A percentile compares a stretch with the other conserved stretches of the same genome.
Evolutionary conservation across 2,888 invertebrate genomes (phyloP).

Genomic region (Gibbula magus): DNA sequence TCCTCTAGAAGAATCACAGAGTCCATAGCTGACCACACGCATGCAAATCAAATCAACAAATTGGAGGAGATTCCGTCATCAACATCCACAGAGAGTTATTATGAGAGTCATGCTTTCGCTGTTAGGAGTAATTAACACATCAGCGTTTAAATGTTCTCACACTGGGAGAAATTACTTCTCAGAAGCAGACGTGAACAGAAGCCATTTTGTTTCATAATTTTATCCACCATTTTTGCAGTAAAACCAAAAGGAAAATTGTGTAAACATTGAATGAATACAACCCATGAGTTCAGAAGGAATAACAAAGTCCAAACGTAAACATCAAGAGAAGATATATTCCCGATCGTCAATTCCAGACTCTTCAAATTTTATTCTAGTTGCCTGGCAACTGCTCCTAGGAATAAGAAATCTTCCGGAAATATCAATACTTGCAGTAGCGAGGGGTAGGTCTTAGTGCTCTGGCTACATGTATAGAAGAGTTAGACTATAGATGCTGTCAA

Average conservation of each 20-base stretch:
- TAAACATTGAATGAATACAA: too few species aligned
- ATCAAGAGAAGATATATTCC: background rate
- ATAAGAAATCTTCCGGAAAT: background rate
- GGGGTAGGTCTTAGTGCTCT: background rate
- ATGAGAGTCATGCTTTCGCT: background rate
- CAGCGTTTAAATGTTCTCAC: background rate
- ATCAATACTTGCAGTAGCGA: background rate
- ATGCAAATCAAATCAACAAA: background rate
- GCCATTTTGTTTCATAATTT: too few species aligned
- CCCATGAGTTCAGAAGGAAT: too few species aligned
- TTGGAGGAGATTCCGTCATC: background rate
- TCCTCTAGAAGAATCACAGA: background rate
- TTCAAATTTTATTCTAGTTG: slow-evolving; percentile 19
- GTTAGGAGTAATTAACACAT: background rate
- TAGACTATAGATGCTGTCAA: too few species aligned
- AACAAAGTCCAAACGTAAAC: background rate
- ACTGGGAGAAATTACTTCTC: too few species aligned
- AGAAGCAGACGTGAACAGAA: too few species aligned
- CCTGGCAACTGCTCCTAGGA: slow-evolving; percentile 20
- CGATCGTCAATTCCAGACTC: background rate
- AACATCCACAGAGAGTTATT: background rate
- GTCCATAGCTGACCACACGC: background rate
- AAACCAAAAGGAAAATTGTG: background rate
- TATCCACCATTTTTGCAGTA: background rate
- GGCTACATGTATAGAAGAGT: too few species aligned